Evolutionary conservation across 2,888 invertebrate genomes (phyloP).

Genomic region (Hirtodrosophila histrioides): DNA sequence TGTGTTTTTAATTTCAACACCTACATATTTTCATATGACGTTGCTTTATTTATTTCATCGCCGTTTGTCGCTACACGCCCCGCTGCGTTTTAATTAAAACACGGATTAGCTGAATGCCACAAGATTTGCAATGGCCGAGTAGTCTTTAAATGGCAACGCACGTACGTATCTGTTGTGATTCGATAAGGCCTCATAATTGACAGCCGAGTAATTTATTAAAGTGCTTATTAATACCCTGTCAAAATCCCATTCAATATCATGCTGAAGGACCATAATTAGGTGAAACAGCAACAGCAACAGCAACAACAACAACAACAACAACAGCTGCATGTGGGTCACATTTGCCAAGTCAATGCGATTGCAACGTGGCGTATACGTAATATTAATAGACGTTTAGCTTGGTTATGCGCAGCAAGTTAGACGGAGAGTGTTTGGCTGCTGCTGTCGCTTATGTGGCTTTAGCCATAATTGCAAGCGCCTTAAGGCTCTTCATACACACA

Average conservation of each 20-base stretch:
- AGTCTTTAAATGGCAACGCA: constrained; percentile 27
- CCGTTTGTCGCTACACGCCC: constrained; percentile 24
- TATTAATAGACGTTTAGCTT: constrained; percentile 66
- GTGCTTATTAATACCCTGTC: constrained; percentile 52
- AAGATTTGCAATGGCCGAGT: constrained; percentile 17
- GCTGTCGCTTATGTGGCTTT: constrained; percentile 28
- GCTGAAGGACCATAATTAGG: constrained; percentile 37
- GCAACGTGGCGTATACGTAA: constrained; percentile 64
- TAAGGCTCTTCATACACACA: constrained; percentile 27
- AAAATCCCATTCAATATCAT: constrained; percentile 35
- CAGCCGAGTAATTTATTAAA: constrained; percentile 67
- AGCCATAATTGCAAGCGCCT: constrained; percentile 61
- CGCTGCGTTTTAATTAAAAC: constrained; percentile 51
- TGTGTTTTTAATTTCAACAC: constrained; percentile 68
- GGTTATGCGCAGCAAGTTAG: constrained; percentile 38
- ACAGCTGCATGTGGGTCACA: constrained; percentile 41
- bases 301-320: constrained; percentile 21
- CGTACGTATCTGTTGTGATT: constrained; percentile 32
- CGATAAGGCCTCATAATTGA: constrained; percentile 44
- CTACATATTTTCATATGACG: constrained; percentile 40
- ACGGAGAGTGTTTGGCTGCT: constrained; percentile 17
- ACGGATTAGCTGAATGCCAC: constrained; percentile 31
- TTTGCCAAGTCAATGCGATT: constrained; percentile 51
- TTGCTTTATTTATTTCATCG: constrained; percentile 43
- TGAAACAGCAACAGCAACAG: constrained; percentile 22